Conservation (phyloP, 2,888 invertebrate genomes). For the Dichetophora obliterata region DNA sequence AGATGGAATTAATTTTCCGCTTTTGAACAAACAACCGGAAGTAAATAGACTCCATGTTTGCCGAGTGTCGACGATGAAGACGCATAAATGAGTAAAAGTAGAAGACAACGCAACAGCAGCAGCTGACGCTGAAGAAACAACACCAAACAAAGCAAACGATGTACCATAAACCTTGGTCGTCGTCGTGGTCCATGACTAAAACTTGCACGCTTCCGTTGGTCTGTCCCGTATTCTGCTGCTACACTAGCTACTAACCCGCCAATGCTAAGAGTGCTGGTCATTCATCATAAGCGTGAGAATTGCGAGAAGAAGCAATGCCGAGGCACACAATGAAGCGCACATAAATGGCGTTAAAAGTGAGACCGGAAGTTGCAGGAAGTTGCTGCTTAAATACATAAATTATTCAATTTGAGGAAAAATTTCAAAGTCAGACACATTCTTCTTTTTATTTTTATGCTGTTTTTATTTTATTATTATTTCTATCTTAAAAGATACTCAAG, state of each 20-base stretch:
- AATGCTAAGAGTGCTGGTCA: background rate
- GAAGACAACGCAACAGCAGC: background rate
- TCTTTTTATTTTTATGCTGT: background rate
- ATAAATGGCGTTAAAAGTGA: conserved; percentile 10
- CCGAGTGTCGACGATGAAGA: conserved; percentile 11
- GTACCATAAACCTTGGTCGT: background rate
- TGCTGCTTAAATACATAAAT: conserved; percentile 36
- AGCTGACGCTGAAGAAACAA: background rate
- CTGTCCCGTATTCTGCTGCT: background rate
- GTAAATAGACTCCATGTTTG: conserved; percentile 56
- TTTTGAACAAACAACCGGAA: conserved; percentile 69
- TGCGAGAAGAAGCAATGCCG: background rate
- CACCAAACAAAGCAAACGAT: background rate
- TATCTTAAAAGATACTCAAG: background rate
- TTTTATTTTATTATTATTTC: background rate
- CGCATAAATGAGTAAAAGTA: background rate
- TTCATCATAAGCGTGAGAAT: conserved; percentile 19
- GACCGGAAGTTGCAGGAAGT: conserved; percentile 31
- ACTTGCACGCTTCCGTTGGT: background rate
- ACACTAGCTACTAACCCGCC: too few species aligned
- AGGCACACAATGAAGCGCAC: background rate
- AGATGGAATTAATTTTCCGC: conserved; percentile 70
- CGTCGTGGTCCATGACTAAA: background rate
- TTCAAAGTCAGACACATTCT: conserved; percentile 44
- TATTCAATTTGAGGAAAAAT: conserved; percentile 49